Base-by-base conservation (phyloP, 2,113 vertebrate species). In the Centropristis striata region DNA sequence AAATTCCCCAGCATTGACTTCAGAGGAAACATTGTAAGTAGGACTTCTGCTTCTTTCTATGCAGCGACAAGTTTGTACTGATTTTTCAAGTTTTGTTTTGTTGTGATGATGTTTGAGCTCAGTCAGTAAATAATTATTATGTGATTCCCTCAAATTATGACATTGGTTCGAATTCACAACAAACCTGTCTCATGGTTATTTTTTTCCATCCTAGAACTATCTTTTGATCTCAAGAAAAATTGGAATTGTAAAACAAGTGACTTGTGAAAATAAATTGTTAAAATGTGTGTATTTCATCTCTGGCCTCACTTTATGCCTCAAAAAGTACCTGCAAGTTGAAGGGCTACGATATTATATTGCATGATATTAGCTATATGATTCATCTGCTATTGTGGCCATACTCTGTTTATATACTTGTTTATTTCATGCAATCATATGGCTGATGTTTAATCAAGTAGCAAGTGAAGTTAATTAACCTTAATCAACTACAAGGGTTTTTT, bases 1-100 rank as follows among this genome's bases (percentile, higher is more conserved):
- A 98, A 97, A 86, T 98, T 98, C 71, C 97, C 97, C 49, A 97
- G 92, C 84, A 93, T 98, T 59, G 97, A 98, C 76, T 93, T 96
- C 75, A 94, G 97, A 66, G 95, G 95, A 81, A 95, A 92, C 91
- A 96, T 95, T 89, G 97, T 98, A 81, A 95, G 95, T 86, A 37
- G 54, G 54, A 15, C 12, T 49, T 4, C 50, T 28, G 44, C 4
- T 66, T 15, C 11, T 53, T 69, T 39, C 9, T 6, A 8, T 1
- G 41, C 8, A 39, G 27, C 16, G 16, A 28, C 18, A 32, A 5
- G 39, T 8, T n/a, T 25, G 4, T 25, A 2, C 12, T 8, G 11
- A 5, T 25, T 44, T 37, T 69, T 41, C 1, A 47, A 23, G 3
- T 39, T 50, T 18, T 25, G 6, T 61, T 53, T 1, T 44, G 21